Conservation (phyloP, 2,113 vertebrate genomes). For the Apaloderma vittatum region DNA sequence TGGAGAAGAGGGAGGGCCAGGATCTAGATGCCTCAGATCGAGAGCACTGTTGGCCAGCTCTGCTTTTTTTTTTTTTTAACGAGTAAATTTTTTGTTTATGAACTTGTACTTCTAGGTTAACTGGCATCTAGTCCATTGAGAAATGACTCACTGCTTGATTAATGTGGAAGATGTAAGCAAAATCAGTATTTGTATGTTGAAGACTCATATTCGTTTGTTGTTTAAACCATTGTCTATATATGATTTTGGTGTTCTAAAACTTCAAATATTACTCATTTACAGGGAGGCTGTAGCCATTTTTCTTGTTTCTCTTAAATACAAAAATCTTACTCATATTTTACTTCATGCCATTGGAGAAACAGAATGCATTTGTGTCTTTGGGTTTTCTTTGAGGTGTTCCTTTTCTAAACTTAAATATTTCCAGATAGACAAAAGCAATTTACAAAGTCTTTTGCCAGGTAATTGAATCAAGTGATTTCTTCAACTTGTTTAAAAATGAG, state of each 20-base stretch:
- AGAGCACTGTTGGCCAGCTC: not conserved
- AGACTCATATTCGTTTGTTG: not conserved
- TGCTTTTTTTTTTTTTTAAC: not conserved
- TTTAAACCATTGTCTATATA: not conserved
- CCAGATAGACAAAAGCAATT: not conserved
- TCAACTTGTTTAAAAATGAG: not conserved
- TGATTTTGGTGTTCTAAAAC: not conserved
- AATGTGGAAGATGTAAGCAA: not conserved
- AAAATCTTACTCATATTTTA: not conserved
- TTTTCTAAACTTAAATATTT: not conserved
- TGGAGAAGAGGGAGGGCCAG: not conserved
- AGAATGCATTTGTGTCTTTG: not conserved
- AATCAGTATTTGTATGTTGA: not conserved
- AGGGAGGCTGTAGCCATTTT: not conserved
- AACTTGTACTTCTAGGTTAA: not conserved
- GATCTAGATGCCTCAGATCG: not conserved
- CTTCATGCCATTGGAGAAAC: not conserved
- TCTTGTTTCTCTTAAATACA: not conserved
- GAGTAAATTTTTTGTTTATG: not conserved
- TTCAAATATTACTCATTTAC: not conserved
- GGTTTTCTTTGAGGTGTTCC: not conserved
- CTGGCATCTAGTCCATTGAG: not conserved
- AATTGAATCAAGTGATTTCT: not conserved
- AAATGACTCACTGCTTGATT: not conserved
- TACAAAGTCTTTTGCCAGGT: not conserved